Base-by-base conservation (phyloP, 2,113 vertebrate genomes). In the Prunella fulvescens region DNA sequence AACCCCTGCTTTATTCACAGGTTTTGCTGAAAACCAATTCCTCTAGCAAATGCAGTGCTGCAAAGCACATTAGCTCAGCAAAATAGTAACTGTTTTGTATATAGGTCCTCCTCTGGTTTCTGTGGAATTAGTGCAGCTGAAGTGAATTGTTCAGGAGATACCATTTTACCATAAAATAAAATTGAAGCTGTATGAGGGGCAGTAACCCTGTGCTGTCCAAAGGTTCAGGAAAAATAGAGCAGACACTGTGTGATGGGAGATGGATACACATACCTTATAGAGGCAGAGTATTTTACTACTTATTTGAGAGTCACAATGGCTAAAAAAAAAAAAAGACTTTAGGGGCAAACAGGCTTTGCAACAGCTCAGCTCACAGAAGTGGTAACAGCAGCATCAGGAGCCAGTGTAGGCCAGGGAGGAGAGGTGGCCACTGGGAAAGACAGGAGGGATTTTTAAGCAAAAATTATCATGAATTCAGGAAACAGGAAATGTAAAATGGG, bases 341-440 rank as follows among this genome's bases (percentile, higher is more conserved):
- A 16, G 29, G 19, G 25, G 29, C 9, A 50, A 54, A 37, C 0
- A 10, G 45, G 17, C 25, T 72, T 81, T 87, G 25, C 33, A 39
- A 4, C 26, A 57, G 44, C 10, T 72, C 9, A 31, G 72, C 33
- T 72, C n/a, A 14, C 20, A 3, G 2, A 13, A 60, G 45, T 8
- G 31, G 44, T n/a, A 45, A 2, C 3, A 44, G 33, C 35, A 45
- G 70, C 33, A 37, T 29, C 50, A 9, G 74, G 24, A 76, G 40
- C 35, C 51, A 1, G 7, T 4, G 10, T 1, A 45, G 54, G 31
- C n/a, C 82, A 67, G 50, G 0, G 0, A 45, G 60, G 81, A 60
- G 50, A 45, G 28, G 12, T 48, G 28, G 37, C 26, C 14, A 3
- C 25, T 81, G 45, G 56, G 44, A 70, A 77, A 62, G 47, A 23